A percentile compares a stretch with the other conserved stretches of the same genome.
phyloP scores from a whole-genome alignment of 2,888 invertebrate species.

The Chaetogeoica ovagalla region DNA sequence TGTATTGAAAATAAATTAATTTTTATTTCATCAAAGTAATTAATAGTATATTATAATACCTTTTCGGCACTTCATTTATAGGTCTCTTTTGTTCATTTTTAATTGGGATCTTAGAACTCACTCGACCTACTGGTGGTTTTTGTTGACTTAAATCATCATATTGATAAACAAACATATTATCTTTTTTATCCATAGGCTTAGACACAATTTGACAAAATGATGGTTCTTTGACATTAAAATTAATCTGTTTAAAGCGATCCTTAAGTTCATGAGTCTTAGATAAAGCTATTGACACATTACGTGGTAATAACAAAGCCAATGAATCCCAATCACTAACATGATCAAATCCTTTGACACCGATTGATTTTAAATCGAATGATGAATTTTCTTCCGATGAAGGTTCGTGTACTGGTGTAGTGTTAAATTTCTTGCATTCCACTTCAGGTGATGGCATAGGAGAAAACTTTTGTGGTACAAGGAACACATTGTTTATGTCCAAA shows the following conservation, averaged over 20 bases:
- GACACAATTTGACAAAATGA: constrained; percentile 37
- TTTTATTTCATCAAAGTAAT: not conserved
- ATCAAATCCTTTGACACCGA: constrained; percentile 61
- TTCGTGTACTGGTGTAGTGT: constrained; percentile 59
- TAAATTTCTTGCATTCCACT: constrained; percentile 55
- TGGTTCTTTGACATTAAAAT: constrained; percentile 55
- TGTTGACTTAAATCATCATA: constrained; percentile 47
- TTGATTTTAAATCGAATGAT: constrained; percentile 50
- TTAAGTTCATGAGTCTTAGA: constrained; percentile 79
- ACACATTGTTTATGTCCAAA: constrained; percentile 67
- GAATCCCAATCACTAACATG: constrained; percentile 95
- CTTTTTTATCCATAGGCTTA: constrained; percentile 28
- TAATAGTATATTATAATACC: constrained; percentile 3
- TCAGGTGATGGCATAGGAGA: constrained; percentile 58
- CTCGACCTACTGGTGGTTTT: constrained; percentile 42
- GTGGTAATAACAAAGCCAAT: constrained; percentile 81
- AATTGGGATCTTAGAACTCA: constrained; percentile 48
- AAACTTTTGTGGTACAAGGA: constrained; percentile 72
- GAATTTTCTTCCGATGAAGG: constrained; percentile 58
- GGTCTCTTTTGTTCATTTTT: constrained; percentile 45
- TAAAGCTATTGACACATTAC: constrained; percentile 78
- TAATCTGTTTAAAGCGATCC: constrained; percentile 66
- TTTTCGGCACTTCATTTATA: constrained; percentile 46
- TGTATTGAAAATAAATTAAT: constrained; percentile 32
- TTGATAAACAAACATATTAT: constrained; percentile 44